Evolutionary conservation across 2,113 vertebrate genomes (phyloP), one percentile per base, ranked within the genome.

Genomic region (Eptesicus fuscus): DNA sequence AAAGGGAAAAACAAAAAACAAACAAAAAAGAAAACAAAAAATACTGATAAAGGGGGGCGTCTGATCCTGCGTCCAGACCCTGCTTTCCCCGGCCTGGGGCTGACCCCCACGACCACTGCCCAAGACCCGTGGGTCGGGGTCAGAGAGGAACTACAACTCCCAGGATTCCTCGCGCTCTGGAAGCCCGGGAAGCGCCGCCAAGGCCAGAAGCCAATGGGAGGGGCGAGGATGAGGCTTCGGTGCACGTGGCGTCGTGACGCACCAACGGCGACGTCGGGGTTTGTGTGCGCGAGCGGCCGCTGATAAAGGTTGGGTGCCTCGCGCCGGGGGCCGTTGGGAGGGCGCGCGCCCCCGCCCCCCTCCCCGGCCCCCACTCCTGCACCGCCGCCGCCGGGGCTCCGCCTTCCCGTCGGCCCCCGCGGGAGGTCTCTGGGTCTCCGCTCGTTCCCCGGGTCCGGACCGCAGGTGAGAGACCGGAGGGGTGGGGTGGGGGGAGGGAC

Each of bases 241-340:
- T 30, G 71, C 30, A 61, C 59, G 79, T 71, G 77, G 82, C 95
- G 93, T 85, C 22, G 23, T 87, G 96, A 97, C 96, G 96, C 61
- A 10, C 17, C 7, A 12, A 20, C 90, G 95, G 91, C 74, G 83
- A 85, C 97, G 97, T 88, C 76, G 90, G 95, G 67, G 97, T 98
- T 96, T 97, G 96, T 97, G 95, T 97, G 96, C 89, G 94, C 96
- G 87, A 84, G 90, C 71, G 94, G 93, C 94, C 13, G 49, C 95
- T 40, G 96, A 61, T 98, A 96, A 97, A 97, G 96, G 96, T 97
- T 95, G 95, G 94, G 96, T 97, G 96, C 92, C 97, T 91, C 97
- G 96, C 91, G 96, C 96, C 88, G 96, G 97, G 97, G 97, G 95
- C 95, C 90, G 94, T 80, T 76, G 97, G 97, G 97, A 96, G 97